Evolutionary conservation across 2,113 vertebrate species (phyloP).

Genomic region (Oncorhynchus mykiss): DNA sequence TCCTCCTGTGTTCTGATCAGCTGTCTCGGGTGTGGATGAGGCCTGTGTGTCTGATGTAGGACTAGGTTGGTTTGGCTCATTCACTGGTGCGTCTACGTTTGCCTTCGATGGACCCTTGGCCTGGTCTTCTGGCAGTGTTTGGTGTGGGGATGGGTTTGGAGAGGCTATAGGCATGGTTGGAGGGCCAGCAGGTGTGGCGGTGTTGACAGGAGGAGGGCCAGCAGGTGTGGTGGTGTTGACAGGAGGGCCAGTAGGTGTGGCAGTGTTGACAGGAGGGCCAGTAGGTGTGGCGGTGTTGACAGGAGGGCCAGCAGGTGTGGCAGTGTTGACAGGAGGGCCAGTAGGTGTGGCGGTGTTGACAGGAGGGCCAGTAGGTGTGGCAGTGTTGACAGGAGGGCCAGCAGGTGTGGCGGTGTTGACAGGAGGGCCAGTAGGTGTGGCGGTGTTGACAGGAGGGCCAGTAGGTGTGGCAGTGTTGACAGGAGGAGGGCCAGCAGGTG

Average conservation of each 20-base stretch:
- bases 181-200: no score
- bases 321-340: not conserved
- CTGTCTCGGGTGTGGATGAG: not conserved
- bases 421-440: not conserved
- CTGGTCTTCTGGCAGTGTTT: not conserved
- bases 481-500: not conserved
- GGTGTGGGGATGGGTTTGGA: not conserved
- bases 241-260: not conserved
- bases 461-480: not conserved
- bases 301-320: not conserved
- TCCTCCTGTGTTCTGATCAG: not conserved
- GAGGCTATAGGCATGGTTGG: not conserved
- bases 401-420: not conserved
- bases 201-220: no score
- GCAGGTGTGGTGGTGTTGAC: not conserved
- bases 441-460: not conserved
- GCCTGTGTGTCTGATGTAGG: not conserved
- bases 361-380: not conserved
- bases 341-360: not conserved
- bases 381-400: not conserved
- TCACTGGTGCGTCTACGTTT: accelerated
- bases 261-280: not conserved
- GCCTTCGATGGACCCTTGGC: accelerated
- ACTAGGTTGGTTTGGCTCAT: not conserved
- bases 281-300: not conserved